A percentile compares a stretch with the other conserved stretches of the same genome.
These are phyloP conservation scores for Trissoscelio sp. DNA, from an alignment of 2,888 invertebrate genomes.

Conservation along the genomic window DNA sequence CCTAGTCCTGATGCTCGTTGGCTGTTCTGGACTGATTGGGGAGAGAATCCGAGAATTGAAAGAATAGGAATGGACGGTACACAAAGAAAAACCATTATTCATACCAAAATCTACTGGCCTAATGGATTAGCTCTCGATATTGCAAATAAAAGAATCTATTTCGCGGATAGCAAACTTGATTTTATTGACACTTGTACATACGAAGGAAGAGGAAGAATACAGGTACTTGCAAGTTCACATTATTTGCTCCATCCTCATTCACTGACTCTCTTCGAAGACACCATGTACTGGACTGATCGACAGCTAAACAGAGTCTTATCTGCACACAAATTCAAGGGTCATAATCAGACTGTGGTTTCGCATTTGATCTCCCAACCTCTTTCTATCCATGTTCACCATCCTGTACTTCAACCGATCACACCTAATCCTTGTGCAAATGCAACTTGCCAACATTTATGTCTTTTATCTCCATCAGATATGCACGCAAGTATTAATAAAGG, in stretches of 20 bases:
- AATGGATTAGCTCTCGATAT: constrained; percentile 98
- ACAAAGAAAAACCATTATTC: constrained; percentile 92
- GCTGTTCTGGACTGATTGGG: constrained; percentile 99
- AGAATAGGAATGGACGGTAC: constrained; percentile 98
- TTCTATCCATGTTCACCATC: constrained; percentile 97
- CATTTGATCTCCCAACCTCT: constrained; percentile 97
- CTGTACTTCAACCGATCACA: constrained; percentile 93
- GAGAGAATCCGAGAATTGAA: constrained; percentile 97
- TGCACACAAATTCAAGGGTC: constrained; percentile 95
- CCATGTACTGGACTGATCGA: constrained; percentile 98
- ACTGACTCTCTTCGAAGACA: constrained; percentile 97
- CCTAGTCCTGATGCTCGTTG: constrained; percentile 93
- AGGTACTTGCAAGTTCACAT: constrained; percentile 94
- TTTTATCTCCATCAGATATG: too few species aligned
- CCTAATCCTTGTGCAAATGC: constrained; percentile 90
- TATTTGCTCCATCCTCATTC: constrained; percentile 98
- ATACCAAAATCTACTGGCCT: constrained; percentile 98
- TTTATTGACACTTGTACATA: constrained; percentile 99
- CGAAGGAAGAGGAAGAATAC: constrained; percentile 95
- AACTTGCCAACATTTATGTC: constrained; percentile 94
- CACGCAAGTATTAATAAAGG: constrained; percentile 87
- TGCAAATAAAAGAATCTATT: constrained; percentile 96
- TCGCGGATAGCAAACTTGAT: constrained; percentile 98
- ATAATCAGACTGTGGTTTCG: constrained; percentile 96
- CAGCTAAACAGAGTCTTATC: constrained; percentile 95